A percentile compares a stretch with the other conserved stretches of the same genome.
Evolutionary conservation across 1,140 invertebrate genomes (phyloP).

Genomic region (Conus ventricosus): DNA sequence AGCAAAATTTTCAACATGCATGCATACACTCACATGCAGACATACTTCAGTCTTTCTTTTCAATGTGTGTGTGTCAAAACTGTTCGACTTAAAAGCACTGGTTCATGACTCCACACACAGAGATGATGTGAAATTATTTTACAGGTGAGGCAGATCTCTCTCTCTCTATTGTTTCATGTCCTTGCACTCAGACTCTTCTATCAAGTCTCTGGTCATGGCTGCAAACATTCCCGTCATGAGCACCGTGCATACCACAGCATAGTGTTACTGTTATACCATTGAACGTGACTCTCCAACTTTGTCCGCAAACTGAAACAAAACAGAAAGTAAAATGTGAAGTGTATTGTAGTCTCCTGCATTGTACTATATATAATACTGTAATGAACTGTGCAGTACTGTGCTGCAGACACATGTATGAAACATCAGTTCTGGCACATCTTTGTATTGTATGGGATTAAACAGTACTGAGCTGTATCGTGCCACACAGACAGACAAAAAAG

Average conservation of each 20-base stretch:
- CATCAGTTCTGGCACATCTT: no score
- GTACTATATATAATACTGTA: neutral
- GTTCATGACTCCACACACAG: neutral
- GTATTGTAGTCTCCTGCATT: neutral
- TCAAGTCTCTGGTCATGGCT: neutral
- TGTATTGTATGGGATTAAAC: no score
- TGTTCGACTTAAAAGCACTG: neutral
- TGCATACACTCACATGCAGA: neutral
- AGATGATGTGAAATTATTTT: neutral
- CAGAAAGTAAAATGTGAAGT: neutral
- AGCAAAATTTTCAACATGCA: neutral
- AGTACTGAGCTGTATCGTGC: no score
- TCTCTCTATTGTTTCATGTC: neutral
- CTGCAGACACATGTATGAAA: neutral
- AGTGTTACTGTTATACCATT: conserved; percentile 31
- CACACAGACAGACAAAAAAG: no score
- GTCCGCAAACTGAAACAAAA: conserved; percentile 27
- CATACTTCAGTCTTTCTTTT: neutral
- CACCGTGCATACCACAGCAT: neutral
- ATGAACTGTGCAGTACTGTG: neutral
- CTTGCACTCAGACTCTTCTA: neutral
- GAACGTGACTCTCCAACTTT: conserved; percentile 33
- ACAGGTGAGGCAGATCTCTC: neutral
- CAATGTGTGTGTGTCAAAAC: neutral
- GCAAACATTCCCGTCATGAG: neutral